These are phyloP conservation scores for Drosophila eohydei DNA, from an alignment of 2,888 invertebrate genomes.

Conservation along the genomic window DNA sequence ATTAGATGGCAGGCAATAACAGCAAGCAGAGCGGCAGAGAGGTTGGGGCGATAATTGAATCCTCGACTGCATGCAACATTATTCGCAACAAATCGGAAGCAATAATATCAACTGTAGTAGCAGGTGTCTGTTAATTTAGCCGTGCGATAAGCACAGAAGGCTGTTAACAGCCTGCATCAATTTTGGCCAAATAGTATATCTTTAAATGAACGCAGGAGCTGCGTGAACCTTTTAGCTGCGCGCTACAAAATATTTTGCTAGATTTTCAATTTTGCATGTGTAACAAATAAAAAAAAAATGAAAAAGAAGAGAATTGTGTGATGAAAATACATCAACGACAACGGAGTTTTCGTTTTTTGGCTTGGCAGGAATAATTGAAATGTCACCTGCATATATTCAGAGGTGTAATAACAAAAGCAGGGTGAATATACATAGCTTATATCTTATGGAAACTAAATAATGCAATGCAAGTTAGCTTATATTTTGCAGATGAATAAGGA, in stretches of 20 bases:
- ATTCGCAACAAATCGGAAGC: slow-evolving; percentile 76
- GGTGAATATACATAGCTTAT: not conserved
- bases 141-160: slow-evolving; percentile 54
- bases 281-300: not conserved
- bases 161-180: slow-evolving; percentile 31
- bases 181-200: slow-evolving; percentile 21
- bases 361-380: slow-evolving; percentile 48
- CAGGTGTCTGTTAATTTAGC: slow-evolving; percentile 60
- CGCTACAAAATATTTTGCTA: slow-evolving; percentile 7
- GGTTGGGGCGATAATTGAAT: slow-evolving; percentile 70
- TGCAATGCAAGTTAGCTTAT: not conserved
- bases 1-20: slow-evolving; percentile 74
- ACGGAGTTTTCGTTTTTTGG: slow-evolving; percentile 14
- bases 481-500: too few relatives aligned
- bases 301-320: slow-evolving; percentile 17
- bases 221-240: slow-evolving; percentile 13
- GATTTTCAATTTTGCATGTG: slow-evolving; percentile 31
- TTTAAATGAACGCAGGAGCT: slow-evolving; percentile 20
- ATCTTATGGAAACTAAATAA: not conserved
- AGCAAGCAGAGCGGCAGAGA: slow-evolving; percentile 7
- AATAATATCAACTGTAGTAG: slow-evolving; percentile 58
- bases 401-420: slow-evolving; percentile 17
- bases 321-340: slow-evolving; percentile 46
- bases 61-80: slow-evolving; percentile 73
- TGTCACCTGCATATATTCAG: slow-evolving; percentile 55